Evolutionary conservation across 2,888 invertebrate species (phyloP).

Genomic region (Acleris laterana): DNA sequence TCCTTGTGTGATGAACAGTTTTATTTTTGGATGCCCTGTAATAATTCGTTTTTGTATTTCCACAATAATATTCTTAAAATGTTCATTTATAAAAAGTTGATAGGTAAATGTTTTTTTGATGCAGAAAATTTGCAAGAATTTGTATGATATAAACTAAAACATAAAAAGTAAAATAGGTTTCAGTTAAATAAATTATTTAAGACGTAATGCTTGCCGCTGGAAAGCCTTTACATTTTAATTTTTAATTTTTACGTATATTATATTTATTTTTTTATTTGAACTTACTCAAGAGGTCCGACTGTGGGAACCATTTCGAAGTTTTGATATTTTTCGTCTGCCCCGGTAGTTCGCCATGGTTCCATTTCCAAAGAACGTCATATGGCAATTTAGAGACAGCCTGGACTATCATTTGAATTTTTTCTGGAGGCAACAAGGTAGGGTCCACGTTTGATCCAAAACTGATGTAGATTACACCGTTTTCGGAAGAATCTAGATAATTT

Average conservation of each 20-base stretch:
- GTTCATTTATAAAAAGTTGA: too few species aligned
- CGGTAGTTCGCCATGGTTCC: conserved; percentile 53
- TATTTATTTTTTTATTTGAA: too few species aligned
- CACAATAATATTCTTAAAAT: too few species aligned
- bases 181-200: too few species aligned
- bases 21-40: conserved; percentile 63
- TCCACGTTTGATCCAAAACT: conserved; percentile 71
- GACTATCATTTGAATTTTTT: conserved; percentile 52
- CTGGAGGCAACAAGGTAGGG: conserved; percentile 54
- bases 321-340: conserved; percentile 60
- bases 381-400: conserved; percentile 62
- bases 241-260: too few species aligned
- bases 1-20: conserved; percentile 68
- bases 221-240: too few species aligned
- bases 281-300: conserved; percentile 59
- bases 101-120: too few species aligned
- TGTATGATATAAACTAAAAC: neutral
- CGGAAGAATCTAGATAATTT: conserved; percentile 61
- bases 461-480: conserved; percentile 68
- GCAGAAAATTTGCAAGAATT: neutral
- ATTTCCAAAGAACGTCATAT: conserved; percentile 72
- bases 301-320: conserved; percentile 65
- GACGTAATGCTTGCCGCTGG: too few species aligned
- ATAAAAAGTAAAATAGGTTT: too few species aligned
- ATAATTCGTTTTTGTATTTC: conserved; percentile 40